phyloP scores from a whole-genome alignment of 2,797 vertebrate genomes.

The Pogonophryne albipinna region DNA sequence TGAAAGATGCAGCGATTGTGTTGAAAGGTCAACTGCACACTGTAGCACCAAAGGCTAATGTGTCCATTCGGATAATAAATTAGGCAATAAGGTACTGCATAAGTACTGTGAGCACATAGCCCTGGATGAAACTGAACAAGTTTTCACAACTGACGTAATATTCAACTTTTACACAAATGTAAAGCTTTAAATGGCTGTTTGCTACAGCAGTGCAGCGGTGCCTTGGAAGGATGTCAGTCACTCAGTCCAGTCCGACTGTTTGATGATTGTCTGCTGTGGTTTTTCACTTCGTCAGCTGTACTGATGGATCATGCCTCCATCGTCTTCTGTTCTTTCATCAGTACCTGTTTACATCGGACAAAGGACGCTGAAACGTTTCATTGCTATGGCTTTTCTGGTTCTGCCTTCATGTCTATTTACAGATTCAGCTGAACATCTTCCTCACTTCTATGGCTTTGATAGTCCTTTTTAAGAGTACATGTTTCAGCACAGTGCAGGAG shows the following conservation, averaged over 20 bases:
- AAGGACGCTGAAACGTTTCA: conserved; percentile 50
- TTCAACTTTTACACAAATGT: conserved; percentile 50
- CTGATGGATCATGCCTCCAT: conserved; percentile 23
- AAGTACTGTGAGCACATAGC: conserved; percentile 47
- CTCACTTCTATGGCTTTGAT: conserved; percentile 55
- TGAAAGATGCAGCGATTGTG: conserved; percentile 46
- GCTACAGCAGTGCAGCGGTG: conserved; percentile 71
- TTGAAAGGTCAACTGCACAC: conserved; percentile 40
- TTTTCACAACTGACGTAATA: conserved; percentile 47
- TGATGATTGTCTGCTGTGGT: conserved; percentile 48
- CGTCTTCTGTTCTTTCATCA: conserved; percentile 48
- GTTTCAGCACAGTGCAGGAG: conserved; percentile 74
- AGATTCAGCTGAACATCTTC: conserved; percentile 55
- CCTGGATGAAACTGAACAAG: conserved; percentile 38
- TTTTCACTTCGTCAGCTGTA: conserved; percentile 49
- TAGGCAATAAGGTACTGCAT: conserved; percentile 62
- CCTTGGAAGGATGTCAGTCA: conserved; percentile 48
- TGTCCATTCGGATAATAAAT: conserved; percentile 74
- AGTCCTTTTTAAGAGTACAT: conserved; percentile 59
- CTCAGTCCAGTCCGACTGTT: conserved; percentile 38
- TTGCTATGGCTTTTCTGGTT: conserved; percentile 60
- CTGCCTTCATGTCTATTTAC: conserved; percentile 65
- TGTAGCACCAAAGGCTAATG: conserved; percentile 50
- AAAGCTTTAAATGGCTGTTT: conserved; percentile 61
- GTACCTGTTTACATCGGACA: conserved; percentile 41